Evolutionary conservation across 2,888 invertebrate species (phyloP), one percentile per base, ranked within the genome.

Genomic region (Cheilosia vernalis): DNA sequence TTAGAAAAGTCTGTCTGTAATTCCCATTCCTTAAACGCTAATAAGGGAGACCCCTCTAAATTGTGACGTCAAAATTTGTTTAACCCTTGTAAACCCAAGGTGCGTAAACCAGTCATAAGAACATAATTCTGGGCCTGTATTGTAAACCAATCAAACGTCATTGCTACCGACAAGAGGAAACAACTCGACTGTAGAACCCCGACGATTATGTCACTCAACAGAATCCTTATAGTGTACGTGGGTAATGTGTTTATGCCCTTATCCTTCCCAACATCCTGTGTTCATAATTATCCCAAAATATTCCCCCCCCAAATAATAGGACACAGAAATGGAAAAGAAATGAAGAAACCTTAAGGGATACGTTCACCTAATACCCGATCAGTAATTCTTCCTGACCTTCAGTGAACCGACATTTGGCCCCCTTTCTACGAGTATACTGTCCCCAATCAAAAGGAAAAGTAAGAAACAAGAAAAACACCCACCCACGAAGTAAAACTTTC

Each of bases 361-460:
- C 72, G 42, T 61, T 60, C 30, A 51, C 61, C 27, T 61, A 30
- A 63, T 55, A 27, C 42, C 40, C 19, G 49, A 49, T 69, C 9
- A 17, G 24, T 49, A 47, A 49, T 49, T 44, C 9, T 21, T 6
- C 13, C 21, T 21, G 63, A 73, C 73, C 42, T 61, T 37, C 53
- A 72, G 42, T 53, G 53, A 51, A 72, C 17, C 47, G 69, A 47
- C 58, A 69, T 49, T 47, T 47, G 47, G 44, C 21, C 17, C 19
- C 40, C 9, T 19, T 6, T n/a, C n/a, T n/a, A n/a, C n/a, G n/a
- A n/a, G 19, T 4, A 13, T 19, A 70, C 10, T 10, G 13, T 4
- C 10, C 24, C 27, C 15, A 56, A 44, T 58, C 33, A 49, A 58
- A 58, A 37, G 49, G 13, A 49, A 70, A 58, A 51, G 56, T 56